Base-by-base conservation (phyloP, 2,888 invertebrate genomes). In the Bugulina stolonifera region DNA sequence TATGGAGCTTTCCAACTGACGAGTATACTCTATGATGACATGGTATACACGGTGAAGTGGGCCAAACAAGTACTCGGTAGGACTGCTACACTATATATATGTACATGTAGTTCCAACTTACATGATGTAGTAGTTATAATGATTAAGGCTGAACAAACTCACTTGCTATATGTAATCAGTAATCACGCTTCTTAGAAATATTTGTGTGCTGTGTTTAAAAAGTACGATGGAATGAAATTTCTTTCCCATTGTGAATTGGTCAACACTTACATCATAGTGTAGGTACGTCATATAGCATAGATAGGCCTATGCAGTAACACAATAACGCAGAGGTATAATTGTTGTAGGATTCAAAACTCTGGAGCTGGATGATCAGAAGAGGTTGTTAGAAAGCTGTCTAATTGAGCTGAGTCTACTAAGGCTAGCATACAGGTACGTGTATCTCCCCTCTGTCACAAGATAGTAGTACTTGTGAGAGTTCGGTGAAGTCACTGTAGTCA, bases 331-430 rank as follows among this genome's bases (percentile, higher is more conserved):
- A n/a, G n/a, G n/a, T 25, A n/a, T 10, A 14, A 23, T 57, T 57
- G 57, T 57, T 57, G 0, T 76, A 83, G 84, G 83, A 25, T 84
- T 84, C 74, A 75, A 78, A 25, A 77, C 77, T 1, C 75, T 83
- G 55, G 73, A 76, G 18, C 77, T 83, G 32, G 80, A 80, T 54
- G 84, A 84, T 75, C 83, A 84, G 76, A 83, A 83, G 81, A 80
- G 82, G 0, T 74, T 84, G 72, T 76, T 84, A 14, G 83, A 84
- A 73, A 80, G 81, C 1, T 80, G 83, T 0, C 83, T 83, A 73
- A 83, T 84, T 83, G 84, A 84, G 72, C 76, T 84, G 43, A 83
- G 82, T 76, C 81, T 83, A 0, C 76, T 84, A 3, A 74, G 84
- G 23, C 74, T 84, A 55, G 78, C 84, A 0, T 83, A 78, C 78